Percentiles rank a stretch among this genome's conserved stretches.
These are phyloP conservation scores for Himalopsyche kuldschensis DNA, from an alignment of 2,888 invertebrate genomes.

Conservation along the genomic window DNA sequence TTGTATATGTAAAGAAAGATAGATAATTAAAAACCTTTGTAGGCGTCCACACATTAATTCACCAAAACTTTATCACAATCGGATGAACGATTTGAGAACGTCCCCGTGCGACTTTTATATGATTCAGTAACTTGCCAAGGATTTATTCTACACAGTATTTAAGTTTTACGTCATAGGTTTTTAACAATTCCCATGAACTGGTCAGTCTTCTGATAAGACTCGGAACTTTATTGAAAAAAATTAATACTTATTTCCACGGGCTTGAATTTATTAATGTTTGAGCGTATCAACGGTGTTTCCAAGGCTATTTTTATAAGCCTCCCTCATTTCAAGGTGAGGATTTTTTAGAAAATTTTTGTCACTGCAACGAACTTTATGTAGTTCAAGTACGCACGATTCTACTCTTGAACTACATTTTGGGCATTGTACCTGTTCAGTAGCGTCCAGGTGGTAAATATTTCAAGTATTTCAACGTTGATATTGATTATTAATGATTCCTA, in stretches of 20 bases:
- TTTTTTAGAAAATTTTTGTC: neutral
- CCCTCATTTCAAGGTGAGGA: neutral
- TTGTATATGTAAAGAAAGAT: no score
- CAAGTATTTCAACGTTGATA: no score
- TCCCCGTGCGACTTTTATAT: no score
- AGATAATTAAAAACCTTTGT: no score
- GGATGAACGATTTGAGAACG: no score
- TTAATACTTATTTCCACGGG: neutral
- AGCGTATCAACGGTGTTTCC: neutral
- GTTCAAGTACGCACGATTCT: conserved; percentile 13
- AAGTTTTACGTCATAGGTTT: no score
- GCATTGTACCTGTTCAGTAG: neutral
- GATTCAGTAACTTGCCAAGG: no score
- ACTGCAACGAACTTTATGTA: neutral
- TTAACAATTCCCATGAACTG: neutral
- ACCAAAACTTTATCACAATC: no score
- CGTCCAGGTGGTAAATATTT: neutral
- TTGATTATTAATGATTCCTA: no score
- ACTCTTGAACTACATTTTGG: conserved; percentile 14
- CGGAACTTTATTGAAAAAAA: neutral
- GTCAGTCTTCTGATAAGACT: neutral
- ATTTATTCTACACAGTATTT: no score
- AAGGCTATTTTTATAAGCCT: neutral
- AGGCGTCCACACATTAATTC: no score
- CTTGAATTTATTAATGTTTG: neutral